These are phyloP conservation scores for Anarhynchus alexandrinus DNA, from an alignment of 2,113 vertebrate species.

Conservation along the genomic window DNA sequence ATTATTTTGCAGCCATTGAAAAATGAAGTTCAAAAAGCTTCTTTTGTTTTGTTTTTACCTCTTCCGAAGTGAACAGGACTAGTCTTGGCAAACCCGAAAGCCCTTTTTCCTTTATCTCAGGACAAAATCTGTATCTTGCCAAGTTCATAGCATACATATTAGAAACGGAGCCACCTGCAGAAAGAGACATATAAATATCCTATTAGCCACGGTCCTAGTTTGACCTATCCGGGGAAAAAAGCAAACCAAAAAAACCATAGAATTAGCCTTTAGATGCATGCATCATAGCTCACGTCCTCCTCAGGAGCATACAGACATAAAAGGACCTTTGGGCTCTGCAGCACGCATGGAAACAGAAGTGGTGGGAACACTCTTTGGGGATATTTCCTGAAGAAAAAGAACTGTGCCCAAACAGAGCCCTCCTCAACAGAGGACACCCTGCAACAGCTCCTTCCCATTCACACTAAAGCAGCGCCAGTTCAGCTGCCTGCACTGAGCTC, in stretches of 20 bases:
- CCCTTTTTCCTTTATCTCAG: constrained; percentile 84
- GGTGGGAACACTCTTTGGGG: not conserved
- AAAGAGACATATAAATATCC: not conserved
- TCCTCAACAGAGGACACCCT: not conserved
- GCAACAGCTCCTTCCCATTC: not conserved
- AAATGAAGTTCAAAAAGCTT: not conserved
- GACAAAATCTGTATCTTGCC: constrained; percentile 80
- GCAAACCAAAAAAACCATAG: not conserved
- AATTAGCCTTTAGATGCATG: not conserved
- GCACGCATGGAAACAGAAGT: not conserved
- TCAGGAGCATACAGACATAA: not conserved
- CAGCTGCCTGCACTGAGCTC: not conserved
- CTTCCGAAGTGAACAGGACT: constrained; percentile 82
- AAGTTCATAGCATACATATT: constrained; percentile 88
- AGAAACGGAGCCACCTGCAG: constrained; percentile 84
- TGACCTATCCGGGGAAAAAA: not conserved
- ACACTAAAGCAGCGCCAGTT: not conserved
- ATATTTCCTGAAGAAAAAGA: not conserved
- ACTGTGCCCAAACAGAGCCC: not conserved
- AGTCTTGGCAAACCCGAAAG: constrained; percentile 79
- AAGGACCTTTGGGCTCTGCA: not conserved
- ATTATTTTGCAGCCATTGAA: not conserved
- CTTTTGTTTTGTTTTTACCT: constrained; percentile 69
- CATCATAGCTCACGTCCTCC: not conserved
- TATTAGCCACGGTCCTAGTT: not conserved